Conservation (phyloP, 2,888 invertebrate species). For the Charanyca ferruginea region DNA sequence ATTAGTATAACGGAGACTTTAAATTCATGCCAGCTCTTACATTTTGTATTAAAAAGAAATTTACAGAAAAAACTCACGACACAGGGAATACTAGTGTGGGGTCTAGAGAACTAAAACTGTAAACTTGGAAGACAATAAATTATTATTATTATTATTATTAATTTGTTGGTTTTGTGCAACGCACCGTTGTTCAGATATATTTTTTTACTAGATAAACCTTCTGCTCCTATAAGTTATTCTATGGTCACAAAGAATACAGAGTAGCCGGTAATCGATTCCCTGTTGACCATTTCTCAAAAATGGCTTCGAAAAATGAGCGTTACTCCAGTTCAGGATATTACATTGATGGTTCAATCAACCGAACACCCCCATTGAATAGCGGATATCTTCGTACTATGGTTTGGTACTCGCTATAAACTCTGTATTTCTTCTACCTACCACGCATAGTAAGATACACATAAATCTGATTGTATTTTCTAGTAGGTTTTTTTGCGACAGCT, state of each 20-base stretch:
- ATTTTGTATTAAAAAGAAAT: too few relatives aligned
- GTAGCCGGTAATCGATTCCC: constrained; percentile 67
- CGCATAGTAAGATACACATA: constrained; percentile 28
- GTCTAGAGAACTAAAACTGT: too few relatives aligned
- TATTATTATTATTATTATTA: too few relatives aligned
- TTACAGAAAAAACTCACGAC: too few relatives aligned
- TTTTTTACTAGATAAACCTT: background rate
- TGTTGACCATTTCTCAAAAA: constrained; percentile 70
- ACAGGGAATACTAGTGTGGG: too few relatives aligned
- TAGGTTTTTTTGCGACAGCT: constrained; percentile 2
- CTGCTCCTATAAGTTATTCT: background rate
- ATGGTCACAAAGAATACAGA: constrained; percentile 12
- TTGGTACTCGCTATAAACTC: constrained; percentile 55
- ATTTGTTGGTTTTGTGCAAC: too few relatives aligned
- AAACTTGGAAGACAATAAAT: too few relatives aligned
- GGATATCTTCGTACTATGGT: constrained; percentile 61
- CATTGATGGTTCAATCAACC: constrained; percentile 71
- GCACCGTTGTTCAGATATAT: too few relatives aligned
- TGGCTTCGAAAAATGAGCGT: constrained; percentile 70
- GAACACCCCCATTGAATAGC: constrained; percentile 53
- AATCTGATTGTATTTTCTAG: constrained; percentile 33
- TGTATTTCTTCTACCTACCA: constrained; percentile 26
- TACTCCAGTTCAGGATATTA: constrained; percentile 75
- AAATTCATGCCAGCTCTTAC: too few relatives aligned
- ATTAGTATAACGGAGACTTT: too few relatives aligned